Evolutionary conservation across 1,140 invertebrate species (phyloP).

Genomic region (Diprion similis): DNA sequence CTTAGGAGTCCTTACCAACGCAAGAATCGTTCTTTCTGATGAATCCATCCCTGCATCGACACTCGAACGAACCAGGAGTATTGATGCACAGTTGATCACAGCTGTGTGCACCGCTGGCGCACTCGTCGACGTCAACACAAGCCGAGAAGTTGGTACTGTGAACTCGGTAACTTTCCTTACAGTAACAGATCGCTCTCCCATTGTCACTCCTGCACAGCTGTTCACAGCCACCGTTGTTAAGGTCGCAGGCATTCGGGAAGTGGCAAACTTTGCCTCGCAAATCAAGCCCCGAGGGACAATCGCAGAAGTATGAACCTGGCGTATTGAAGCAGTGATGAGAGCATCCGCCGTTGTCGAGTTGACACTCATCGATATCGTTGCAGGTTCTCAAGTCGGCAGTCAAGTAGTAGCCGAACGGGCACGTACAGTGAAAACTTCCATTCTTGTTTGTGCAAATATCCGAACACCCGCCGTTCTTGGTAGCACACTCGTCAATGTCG

Average conservation of each 20-base stretch:
- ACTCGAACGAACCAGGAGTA: constrained; percentile 78
- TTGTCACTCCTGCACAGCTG: constrained; percentile 51
- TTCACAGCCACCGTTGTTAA: constrained; percentile 69
- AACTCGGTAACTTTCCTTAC: constrained; percentile 42
- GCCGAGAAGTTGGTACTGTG: constrained; percentile 27
- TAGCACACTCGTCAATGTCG: constrained; percentile 65
- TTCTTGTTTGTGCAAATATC: constrained; percentile 83
- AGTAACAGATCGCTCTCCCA: constrained; percentile 51
- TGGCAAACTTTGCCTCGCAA: constrained; percentile 38
- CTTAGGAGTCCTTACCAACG: constrained; percentile 36
- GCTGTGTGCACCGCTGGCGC: constrained; percentile 68
- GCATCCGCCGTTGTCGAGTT: constrained; percentile 69
- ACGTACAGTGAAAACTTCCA: constrained; percentile 85
- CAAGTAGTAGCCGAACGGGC: constrained; percentile 77
- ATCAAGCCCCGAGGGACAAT: constrained; percentile 50
- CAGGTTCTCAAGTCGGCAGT: constrained; percentile 64
- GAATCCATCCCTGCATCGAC: constrained; percentile 71
- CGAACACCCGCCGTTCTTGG: constrained; percentile 59
- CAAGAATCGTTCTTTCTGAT: constrained; percentile 35
- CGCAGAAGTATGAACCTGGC: constrained; percentile 64
- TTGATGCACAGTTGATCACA: constrained; percentile 80
- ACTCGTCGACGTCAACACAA: constrained; percentile 73
- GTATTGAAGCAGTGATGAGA: constrained; percentile 70
- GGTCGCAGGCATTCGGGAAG: constrained; percentile 55
- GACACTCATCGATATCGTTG: constrained; percentile 70